These are phyloP conservation scores for Schrankia costaestrigalis DNA, from an alignment of 2,888 invertebrate species.

Conservation along the genomic window DNA sequence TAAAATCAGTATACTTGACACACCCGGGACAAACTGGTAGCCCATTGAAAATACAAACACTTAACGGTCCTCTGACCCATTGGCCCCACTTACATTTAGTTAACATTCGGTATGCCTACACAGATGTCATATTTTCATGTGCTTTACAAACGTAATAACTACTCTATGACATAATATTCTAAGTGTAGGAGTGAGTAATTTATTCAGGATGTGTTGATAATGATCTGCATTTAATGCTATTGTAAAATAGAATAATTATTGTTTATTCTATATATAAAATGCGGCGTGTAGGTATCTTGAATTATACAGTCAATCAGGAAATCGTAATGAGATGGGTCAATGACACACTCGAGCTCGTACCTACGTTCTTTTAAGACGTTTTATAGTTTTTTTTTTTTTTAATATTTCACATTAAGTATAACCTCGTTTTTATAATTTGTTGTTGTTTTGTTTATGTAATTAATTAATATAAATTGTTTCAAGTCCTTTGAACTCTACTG, in stretches of 20 bases:
- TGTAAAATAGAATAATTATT: conserved; percentile 42
- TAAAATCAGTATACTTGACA: neutral
- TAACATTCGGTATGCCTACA: conserved; percentile 17
- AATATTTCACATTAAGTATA: too few species aligned
- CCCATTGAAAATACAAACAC: conserved; percentile 10
- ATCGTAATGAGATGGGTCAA: conserved; percentile 26
- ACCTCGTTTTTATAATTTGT: too few species aligned
- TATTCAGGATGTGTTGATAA: conserved; percentile 66
- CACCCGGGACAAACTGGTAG: neutral
- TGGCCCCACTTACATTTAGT: conserved; percentile 25
- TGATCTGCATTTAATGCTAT: conserved; percentile 59
- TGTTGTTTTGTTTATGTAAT: too few species aligned
- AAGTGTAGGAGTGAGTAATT: too few species aligned
- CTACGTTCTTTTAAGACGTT: too few species aligned
- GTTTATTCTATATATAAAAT: conserved; percentile 51
- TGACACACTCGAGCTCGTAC: conserved; percentile 11
- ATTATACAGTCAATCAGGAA: conserved; percentile 27
- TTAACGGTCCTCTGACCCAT: conserved; percentile 27
- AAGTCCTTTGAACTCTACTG: too few species aligned
- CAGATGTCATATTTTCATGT: conserved; percentile 34
- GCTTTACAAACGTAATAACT: conserved; percentile 24
- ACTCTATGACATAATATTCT: too few species aligned
- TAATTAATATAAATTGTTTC: too few species aligned
- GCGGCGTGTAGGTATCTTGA: conserved; percentile 27
- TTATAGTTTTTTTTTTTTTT: too few species aligned